phyloP scores from a whole-genome alignment of 2,113 vertebrate genomes.

The Oophaga pumilio region DNA sequence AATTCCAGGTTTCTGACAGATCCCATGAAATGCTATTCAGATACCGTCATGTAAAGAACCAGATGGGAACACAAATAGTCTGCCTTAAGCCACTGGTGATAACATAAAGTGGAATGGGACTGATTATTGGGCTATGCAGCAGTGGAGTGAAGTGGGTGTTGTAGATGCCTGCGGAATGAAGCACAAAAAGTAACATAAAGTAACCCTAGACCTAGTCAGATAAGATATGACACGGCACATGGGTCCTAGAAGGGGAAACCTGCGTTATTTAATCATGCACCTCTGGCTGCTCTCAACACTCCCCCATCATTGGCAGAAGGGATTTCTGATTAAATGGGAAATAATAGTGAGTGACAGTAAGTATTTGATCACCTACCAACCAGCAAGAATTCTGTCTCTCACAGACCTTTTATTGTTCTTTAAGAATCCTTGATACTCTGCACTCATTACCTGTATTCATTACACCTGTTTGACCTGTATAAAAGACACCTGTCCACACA shows the following conservation, averaged over 20 bases:
- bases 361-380: too few relatives aligned
- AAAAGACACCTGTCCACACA: too few relatives aligned
- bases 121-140: conserved; percentile 2
- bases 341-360: background rate
- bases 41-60: background rate
- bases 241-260: background rate
- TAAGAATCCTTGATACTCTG: too few relatives aligned
- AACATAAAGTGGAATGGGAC: conserved; percentile 7
- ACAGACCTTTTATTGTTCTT: too few relatives aligned
- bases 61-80: background rate
- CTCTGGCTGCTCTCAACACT: background rate
- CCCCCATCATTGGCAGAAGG: background rate
- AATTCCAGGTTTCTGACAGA: background rate
- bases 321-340: too few relatives aligned
- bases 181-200: background rate
- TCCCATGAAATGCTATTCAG: background rate
- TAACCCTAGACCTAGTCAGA: background rate
- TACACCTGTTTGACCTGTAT: too few relatives aligned
- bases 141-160: conserved; percentile 4
- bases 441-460: too few relatives aligned
- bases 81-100: background rate
- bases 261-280: background rate
- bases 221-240: background rate
- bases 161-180: conserved; percentile 22
- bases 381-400: too few relatives aligned